Percentiles rank a stretch among this genome's conserved stretches.
Evolutionary conservation across 2,113 vertebrate species (phyloP).

Genomic region (Eclectus roratus): DNA sequence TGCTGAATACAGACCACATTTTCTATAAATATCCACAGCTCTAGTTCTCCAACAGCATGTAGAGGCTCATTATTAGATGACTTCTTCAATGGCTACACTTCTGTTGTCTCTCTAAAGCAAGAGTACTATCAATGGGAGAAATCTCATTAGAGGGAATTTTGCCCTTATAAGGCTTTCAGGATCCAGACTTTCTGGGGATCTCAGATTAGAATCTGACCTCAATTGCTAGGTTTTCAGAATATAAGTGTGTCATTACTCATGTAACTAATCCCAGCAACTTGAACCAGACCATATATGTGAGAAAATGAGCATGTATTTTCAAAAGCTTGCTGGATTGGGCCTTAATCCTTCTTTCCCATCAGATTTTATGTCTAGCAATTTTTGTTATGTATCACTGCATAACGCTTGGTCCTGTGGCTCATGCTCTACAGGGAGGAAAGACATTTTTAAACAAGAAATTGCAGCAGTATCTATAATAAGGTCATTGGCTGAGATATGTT

Average conservation of each 20-base stretch:
- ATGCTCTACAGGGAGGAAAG: background rate
- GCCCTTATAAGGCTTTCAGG: constrained; percentile 7
- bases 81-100: background rate
- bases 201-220: constrained; percentile 31
- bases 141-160: constrained; percentile 23
- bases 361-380: background rate
- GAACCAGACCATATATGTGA: background rate
- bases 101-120: background rate
- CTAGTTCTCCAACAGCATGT: background rate
- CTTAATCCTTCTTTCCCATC: background rate
- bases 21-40: background rate
- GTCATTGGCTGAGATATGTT: background rate
- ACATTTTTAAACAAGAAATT: constrained; percentile 19
- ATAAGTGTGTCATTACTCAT: constrained; percentile 15
- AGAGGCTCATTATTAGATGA: background rate
- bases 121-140: background rate
- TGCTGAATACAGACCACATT: background rate
- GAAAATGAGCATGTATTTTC: background rate
- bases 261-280: background rate
- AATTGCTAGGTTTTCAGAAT: constrained; percentile 29
- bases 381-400: background rate
- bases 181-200: background rate
- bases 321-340: background rate
- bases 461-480: background rate
- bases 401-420: background rate